A percentile compares a stretch with the other conserved stretches of the same genome.
phyloP scores from a whole-genome alignment of 2,888 invertebrate species.

The Julus scanicus region DNA sequence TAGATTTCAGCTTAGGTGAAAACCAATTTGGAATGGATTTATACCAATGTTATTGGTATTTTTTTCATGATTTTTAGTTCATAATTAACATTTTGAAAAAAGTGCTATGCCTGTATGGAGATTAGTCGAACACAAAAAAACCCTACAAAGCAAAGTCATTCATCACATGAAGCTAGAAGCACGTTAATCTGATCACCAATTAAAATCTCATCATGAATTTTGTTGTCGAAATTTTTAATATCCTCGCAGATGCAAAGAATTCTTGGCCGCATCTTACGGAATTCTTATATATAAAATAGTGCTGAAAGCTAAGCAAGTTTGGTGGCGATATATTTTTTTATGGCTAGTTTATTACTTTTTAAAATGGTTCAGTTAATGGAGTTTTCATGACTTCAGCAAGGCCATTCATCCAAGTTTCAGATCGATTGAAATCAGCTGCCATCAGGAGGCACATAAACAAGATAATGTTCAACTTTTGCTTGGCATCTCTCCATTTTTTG shows the following conservation, averaged over 20 bases:
- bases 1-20: too few relatives aligned
- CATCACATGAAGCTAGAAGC: too few relatives aligned
- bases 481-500: constrained; percentile 33
- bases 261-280: neutral
- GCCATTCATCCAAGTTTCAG: constrained; percentile 33
- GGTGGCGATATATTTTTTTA: constrained; percentile 12
- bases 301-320: constrained; percentile 24
- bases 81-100: too few relatives aligned
- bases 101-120: too few relatives aligned
- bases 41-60: too few relatives aligned
- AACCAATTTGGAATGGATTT: too few relatives aligned
- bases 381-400: constrained; percentile 33
- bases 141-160: too few relatives aligned
- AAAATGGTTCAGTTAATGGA: constrained; percentile 33
- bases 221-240: neutral
- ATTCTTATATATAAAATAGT: neutral
- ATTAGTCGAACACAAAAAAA: too few relatives aligned
- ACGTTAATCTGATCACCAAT: too few relatives aligned
- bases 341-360: constrained; percentile 25
- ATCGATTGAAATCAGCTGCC: constrained; percentile 33
- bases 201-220: neutral
- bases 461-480: constrained; percentile 25
- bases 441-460: constrained; percentile 26
- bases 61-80: too few relatives aligned
- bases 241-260: neutral